Evolutionary conservation across 2,113 vertebrate genomes (phyloP), one percentile per base, ranked within the genome.

Genomic region (Urocynchramus pylzowi): DNA sequence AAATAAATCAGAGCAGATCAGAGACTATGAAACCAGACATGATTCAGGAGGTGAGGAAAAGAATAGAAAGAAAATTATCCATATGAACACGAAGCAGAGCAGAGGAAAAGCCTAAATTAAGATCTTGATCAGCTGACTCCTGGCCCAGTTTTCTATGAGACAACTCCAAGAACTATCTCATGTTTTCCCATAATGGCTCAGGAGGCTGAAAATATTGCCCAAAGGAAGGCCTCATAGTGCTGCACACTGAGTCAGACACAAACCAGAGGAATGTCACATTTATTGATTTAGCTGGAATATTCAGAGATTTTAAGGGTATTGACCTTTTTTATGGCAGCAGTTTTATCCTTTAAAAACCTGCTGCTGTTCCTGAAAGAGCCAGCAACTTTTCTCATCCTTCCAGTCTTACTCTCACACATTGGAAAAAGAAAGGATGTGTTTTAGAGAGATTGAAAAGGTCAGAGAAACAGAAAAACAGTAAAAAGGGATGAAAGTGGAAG

Each of bases 51-150:
- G 35, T 35, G 16, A 20, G 8, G 61, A 89, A 42, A 87, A 87
- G 27, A 81, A 61, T 2, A 87, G 87, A 44, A 30, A 93, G 44
- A 83, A 94, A 93, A 41, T 24, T 5, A 77, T 74, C 68, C 54
- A 50, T 60, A 86, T 6, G 42, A 88, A 88, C 45, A 77, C 7
- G n/a, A 4, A 39, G 53, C 63, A 89, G 37, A 91, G 61, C 27
- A 60, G 59, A 90, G 37, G 60, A 86, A 88, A 91, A 92, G 68
- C 50, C 81, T 80, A 73, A 90, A 93, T 70, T 69, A 88, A 90
- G 75, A 80, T 35, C 41, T 49, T 45, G 33, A 59, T 88, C 85
- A 83, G 41, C 75, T 80, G 83, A 90, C 26, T 92, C 59, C 41
- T 64, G n/a, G 57, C 37, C 41, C n/a, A 41, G 9, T 82, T 89